These are phyloP conservation scores for Lonchura striata DNA, from an alignment of 2,113 vertebrate genomes.

Conservation along the genomic window DNA sequence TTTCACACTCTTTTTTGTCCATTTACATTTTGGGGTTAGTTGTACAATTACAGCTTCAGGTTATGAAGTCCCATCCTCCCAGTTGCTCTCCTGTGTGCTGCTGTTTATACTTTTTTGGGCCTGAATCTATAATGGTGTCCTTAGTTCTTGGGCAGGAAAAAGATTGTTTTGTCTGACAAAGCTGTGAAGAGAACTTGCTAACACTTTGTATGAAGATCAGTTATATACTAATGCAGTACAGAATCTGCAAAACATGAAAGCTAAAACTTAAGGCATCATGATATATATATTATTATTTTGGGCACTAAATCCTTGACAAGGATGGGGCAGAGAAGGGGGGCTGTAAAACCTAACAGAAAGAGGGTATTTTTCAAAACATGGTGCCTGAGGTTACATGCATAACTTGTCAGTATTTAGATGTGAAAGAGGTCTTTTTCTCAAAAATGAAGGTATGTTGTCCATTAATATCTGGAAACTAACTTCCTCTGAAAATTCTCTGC, in stretches of 20 bases:
- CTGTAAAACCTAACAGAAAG: not conserved
- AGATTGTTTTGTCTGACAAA: not conserved
- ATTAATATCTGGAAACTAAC: not conserved
- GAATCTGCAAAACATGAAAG: not conserved
- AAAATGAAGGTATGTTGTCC: not conserved
- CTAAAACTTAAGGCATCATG: not conserved
- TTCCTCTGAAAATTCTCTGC: not conserved
- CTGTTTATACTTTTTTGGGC: not conserved
- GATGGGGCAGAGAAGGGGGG: fast-evolving
- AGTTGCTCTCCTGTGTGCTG: not conserved
- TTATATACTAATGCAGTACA: not conserved
- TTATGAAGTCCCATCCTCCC: not conserved
- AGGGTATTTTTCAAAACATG: not conserved
- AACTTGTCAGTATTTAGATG: not conserved
- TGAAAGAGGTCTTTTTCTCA: not conserved
- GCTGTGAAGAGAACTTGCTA: not conserved
- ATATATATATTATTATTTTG: not conserved
- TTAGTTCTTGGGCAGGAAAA: not conserved
- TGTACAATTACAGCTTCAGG: not conserved
- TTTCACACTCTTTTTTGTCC: too few species aligned
- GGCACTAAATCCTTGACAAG: not conserved
- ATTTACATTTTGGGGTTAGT: not conserved
- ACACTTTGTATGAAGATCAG: not conserved
- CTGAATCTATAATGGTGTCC: not conserved
- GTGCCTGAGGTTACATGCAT: not conserved